Percentiles rank a stretch among this genome's conserved stretches.
Evolutionary conservation across 2,113 vertebrate genomes (phyloP).

Genomic region (Labeo rohita): DNA sequence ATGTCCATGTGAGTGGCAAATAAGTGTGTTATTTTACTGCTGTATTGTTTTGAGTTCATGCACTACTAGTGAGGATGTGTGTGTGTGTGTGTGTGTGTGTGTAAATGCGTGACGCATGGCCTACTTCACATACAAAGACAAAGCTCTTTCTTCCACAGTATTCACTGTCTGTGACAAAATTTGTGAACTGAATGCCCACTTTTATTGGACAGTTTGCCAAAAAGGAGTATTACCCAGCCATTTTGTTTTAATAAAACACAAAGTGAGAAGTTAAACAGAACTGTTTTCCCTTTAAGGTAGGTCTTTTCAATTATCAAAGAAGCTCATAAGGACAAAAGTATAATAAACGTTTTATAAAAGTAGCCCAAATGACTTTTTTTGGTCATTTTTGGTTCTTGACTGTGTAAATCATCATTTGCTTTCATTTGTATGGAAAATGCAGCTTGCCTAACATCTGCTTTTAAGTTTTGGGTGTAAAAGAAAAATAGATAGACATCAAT

Average conservation of each 20-base stretch:
- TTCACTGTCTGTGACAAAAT: constrained; percentile 13
- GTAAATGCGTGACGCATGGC: constrained; percentile 34
- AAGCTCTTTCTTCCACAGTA: background rate
- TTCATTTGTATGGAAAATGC: background rate
- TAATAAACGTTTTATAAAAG: background rate
- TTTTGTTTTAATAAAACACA: background rate
- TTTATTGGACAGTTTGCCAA: background rate
- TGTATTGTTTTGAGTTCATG: constrained; percentile 32
- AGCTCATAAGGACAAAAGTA: background rate
- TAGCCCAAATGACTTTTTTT: background rate
- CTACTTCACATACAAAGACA: constrained; percentile 39
- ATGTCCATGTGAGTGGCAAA: background rate
- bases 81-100: constrained; percentile 14
- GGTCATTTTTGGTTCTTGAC: background rate
- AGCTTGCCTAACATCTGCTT: background rate
- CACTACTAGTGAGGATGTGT: constrained; percentile 13
- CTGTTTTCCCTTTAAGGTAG: background rate
- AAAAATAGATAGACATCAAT: background rate
- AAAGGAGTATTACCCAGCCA: background rate
- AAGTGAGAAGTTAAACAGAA: background rate
- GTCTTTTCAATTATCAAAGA: background rate
- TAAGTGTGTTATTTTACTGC: constrained; percentile 18
- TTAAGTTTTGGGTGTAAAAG: background rate
- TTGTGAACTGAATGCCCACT: background rate
- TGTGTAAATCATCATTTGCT: background rate